A percentile compares a stretch with the other conserved stretches of the same genome.
Conservation (phyloP, 1,140 invertebrate species). For the Goniozus legneri region DNA sequence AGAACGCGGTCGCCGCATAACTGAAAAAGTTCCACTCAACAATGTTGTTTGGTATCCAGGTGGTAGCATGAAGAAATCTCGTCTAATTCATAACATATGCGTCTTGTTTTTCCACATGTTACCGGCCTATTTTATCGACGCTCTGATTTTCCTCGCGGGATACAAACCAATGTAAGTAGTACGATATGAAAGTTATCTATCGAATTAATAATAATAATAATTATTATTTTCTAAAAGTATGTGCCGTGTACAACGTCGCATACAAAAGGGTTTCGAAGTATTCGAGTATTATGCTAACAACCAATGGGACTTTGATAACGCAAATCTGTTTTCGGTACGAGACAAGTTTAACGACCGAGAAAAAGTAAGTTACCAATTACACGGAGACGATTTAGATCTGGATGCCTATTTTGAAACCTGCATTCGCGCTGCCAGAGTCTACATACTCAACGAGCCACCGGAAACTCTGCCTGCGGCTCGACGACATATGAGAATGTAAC, state of each 20-base stretch:
- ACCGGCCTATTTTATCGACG: slow-evolving; percentile 79
- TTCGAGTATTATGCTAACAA: slow-evolving; percentile 85
- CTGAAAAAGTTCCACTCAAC: slow-evolving; percentile 72
- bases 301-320: slow-evolving; percentile 77
- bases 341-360: slow-evolving; percentile 63
- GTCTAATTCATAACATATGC: slow-evolving; percentile 72
- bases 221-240: slow-evolving; percentile 54
- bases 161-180: slow-evolving; percentile 75
- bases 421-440: slow-evolving; percentile 68
- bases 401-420: slow-evolving; percentile 72
- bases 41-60: slow-evolving; percentile 84
- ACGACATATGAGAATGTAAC: slow-evolving; percentile 73
- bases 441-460: slow-evolving; percentile 79
- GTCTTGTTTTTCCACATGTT: slow-evolving; percentile 80
- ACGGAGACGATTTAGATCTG: slow-evolving; percentile 69
- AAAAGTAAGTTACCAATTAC: slow-evolving; percentile 63
- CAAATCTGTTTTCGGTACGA: slow-evolving; percentile 56
- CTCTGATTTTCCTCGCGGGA: slow-evolving; percentile 69
- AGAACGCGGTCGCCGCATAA: slow-evolving; percentile 74
- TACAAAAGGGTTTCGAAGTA: slow-evolving; percentile 78
- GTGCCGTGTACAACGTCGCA: slow-evolving; percentile 70
- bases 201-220: not conserved
- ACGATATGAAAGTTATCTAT: not conserved
- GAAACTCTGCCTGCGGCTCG: slow-evolving; percentile 70
- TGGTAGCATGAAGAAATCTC: slow-evolving; percentile 80